These are phyloP conservation scores for Phodopus roborovskii DNA, from an alignment of 2,113 vertebrate species.

Conservation along the genomic window DNA sequence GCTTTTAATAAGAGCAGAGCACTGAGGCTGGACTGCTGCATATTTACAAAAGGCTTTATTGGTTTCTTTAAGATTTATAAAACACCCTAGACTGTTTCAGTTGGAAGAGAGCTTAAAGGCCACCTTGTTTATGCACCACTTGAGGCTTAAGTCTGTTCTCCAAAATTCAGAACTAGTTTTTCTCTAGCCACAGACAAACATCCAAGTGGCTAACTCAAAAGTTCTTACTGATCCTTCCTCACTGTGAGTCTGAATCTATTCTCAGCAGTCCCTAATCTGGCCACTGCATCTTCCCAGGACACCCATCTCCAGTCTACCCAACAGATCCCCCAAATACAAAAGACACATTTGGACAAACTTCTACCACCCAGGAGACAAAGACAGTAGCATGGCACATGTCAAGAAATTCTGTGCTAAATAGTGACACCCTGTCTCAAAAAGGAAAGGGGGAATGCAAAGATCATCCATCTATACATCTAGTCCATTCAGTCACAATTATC, in stretches of 20 bases:
- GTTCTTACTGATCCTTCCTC: neutral
- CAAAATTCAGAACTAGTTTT: neutral
- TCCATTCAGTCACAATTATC: neutral
- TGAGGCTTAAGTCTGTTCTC: neutral
- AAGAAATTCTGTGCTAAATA: neutral
- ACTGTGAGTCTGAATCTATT: neutral
- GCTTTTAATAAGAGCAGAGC: conserved; percentile 15
- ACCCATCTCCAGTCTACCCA: neutral
- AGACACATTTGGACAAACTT: no score
- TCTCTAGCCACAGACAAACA: neutral
- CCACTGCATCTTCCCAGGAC: neutral
- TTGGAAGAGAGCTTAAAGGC: conserved; percentile 48
- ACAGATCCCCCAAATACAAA: neutral
- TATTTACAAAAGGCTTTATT: conserved; percentile 63
- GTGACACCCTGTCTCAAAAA: neutral
- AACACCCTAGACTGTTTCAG: neutral
- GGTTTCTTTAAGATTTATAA: conserved; percentile 37
- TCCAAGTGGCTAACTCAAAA: neutral
- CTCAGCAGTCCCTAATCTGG: neutral
- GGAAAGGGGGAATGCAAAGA: neutral
- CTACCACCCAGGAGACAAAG: neutral
- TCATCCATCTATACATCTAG: neutral
- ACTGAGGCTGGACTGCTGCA: neutral
- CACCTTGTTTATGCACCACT: neutral
- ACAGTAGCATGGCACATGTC: neutral